phyloP scores from a whole-genome alignment of 2,888 invertebrate species.

The Dendrolimus houi region DNA sequence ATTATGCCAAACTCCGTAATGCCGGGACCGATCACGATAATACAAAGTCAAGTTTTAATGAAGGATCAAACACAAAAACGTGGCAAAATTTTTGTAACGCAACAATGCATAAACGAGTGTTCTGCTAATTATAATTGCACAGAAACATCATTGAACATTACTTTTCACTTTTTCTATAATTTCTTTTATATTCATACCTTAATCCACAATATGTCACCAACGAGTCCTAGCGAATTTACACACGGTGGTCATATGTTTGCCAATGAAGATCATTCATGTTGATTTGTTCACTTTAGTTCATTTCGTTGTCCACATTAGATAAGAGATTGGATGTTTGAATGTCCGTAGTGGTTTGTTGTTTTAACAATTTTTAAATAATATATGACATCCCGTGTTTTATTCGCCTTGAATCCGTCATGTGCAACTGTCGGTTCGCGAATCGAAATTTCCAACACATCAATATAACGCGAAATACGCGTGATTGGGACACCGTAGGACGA shows the following conservation, averaged over 20 bases:
- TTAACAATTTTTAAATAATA: conserved; percentile 70
- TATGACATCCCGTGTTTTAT: conserved; percentile 78
- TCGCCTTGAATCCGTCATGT: conserved; percentile 78
- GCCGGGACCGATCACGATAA: too few species aligned
- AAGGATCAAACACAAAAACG: too few species aligned
- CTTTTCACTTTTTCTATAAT: conserved; percentile 27
- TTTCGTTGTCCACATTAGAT: conserved; percentile 59
- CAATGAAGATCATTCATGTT: conserved; percentile 59
- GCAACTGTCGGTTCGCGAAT: conserved; percentile 65
- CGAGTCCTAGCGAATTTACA: conserved; percentile 73
- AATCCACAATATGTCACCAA: conserved; percentile 32
- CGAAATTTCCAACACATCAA: conserved; percentile 40
- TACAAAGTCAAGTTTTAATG: too few species aligned
- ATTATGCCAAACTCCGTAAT: too few species aligned
- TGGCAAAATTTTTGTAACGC: too few species aligned
- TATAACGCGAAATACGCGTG: conserved; percentile 20
- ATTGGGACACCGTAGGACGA: conserved; percentile 70
- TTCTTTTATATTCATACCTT: conserved; percentile 33
- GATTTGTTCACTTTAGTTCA: conserved; percentile 64
- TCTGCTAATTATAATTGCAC: conserved; percentile 17
- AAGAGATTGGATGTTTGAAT: conserved; percentile 68
- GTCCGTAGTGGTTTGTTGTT: conserved; percentile 66
- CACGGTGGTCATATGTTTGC: conserved; percentile 76
- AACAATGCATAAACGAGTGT: not conserved
- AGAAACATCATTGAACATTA: conserved; percentile 15